These are phyloP conservation scores for Macrophya annulata DNA, from an alignment of 2,888 invertebrate genomes.

Conservation along the genomic window DNA sequence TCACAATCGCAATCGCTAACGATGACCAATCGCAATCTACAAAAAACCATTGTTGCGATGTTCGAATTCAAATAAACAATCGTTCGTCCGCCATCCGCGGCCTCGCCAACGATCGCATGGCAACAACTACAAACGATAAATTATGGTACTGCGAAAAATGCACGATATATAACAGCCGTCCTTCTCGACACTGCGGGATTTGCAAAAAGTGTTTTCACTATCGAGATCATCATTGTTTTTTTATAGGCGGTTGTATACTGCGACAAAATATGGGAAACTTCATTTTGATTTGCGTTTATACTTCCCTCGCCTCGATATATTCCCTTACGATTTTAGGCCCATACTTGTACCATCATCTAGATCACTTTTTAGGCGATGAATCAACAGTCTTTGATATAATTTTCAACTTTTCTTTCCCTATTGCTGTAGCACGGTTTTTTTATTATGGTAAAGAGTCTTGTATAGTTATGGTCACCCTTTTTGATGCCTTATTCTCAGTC, in stretches of 20 bases:
- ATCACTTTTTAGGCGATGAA: slow-evolving; percentile 61
- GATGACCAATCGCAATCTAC: slow-evolving; percentile 42
- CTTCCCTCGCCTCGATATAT: slow-evolving; percentile 70
- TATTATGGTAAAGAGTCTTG: slow-evolving; percentile 65
- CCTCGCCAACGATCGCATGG: not conserved
- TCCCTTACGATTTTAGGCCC: slow-evolving; percentile 68
- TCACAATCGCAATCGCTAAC: slow-evolving; percentile 60
- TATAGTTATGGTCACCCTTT: slow-evolving; percentile 68
- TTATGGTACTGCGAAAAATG: slow-evolving; percentile 74
- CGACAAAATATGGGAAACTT: slow-evolving; percentile 74
- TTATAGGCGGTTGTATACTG: slow-evolving; percentile 71
- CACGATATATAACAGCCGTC: slow-evolving; percentile 67
- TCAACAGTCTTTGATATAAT: slow-evolving; percentile 65
- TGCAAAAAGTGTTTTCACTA: slow-evolving; percentile 73
- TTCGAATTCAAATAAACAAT: slow-evolving; percentile 33
- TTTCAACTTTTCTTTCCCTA: slow-evolving; percentile 71
- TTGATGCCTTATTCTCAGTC: slow-evolving; percentile 69
- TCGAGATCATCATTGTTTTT: slow-evolving; percentile 74
- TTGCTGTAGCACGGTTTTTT: slow-evolving; percentile 67
- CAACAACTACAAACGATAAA: slow-evolving; percentile 58
- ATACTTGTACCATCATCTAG: slow-evolving; percentile 68
- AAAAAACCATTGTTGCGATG: slow-evolving; percentile 36
- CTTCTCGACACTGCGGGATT: slow-evolving; percentile 69
- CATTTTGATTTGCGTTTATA: slow-evolving; percentile 71
- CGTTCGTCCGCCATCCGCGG: not conserved